Conservation (phyloP, 2,113 vertebrate genomes). For the Calyptomena viridis region DNA sequence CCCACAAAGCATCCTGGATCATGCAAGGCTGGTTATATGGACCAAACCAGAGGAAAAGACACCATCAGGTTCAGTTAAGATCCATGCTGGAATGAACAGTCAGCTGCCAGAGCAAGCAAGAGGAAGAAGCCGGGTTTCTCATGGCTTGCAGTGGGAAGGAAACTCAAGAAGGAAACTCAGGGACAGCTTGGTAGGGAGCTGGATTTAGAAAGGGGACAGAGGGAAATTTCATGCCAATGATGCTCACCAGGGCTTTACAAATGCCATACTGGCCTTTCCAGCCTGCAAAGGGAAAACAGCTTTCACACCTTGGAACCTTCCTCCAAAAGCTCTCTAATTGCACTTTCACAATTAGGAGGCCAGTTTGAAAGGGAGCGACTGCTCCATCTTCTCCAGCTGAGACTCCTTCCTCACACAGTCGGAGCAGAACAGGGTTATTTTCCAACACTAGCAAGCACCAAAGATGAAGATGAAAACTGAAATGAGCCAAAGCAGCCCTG, state of each 20-base stretch:
- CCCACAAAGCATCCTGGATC: neutral
- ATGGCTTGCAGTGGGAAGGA: neutral
- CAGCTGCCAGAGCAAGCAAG: neutral
- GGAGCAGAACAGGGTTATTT: neutral
- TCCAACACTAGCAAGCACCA: neutral
- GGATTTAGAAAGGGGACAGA: neutral
- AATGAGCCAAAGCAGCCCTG: neutral
- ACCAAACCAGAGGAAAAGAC: neutral
- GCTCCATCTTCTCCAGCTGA: neutral
- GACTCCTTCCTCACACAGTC: neutral
- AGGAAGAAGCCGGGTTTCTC: neutral
- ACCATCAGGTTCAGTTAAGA: neutral
- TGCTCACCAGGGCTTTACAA: neutral
- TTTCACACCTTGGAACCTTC: neutral
- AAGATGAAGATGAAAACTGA: neutral
- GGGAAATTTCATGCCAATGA: neutral
- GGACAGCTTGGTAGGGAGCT: neutral
- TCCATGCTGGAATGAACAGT: neutral
- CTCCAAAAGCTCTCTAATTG: neutral
- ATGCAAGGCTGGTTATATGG: neutral
- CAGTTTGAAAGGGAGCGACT: neutral
- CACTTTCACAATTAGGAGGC: neutral
- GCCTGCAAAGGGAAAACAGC: neutral
- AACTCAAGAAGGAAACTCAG: neutral
- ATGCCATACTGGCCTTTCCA: constrained; percentile 10